phyloP scores from a whole-genome alignment of 35 echinoderm and acorn worm species.

The Apostichopus japonicus region DNA sequence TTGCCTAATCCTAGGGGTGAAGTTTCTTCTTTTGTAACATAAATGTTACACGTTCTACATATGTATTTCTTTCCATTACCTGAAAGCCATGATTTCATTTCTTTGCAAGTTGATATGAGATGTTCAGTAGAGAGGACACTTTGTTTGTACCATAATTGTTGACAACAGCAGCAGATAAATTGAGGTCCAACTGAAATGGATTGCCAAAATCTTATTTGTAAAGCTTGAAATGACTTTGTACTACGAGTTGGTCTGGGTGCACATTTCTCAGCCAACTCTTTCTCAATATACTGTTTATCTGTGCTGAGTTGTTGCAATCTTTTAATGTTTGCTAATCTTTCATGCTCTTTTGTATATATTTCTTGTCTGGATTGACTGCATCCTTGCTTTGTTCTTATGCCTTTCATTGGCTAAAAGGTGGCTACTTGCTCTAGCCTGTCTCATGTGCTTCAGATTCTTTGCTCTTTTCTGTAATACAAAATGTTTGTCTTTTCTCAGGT shows the following conservation, averaged over 20 bases:
- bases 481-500: background rate
- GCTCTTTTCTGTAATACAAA: background rate
- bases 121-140: background rate
- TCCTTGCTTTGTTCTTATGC: background rate
- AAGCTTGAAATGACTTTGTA: background rate
- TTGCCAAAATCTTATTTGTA: conserved; percentile 32
- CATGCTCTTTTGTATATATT: too few species aligned
- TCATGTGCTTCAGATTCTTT: background rate
- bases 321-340: background rate
- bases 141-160: conserved; percentile 61
- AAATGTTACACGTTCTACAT: conserved; percentile 34
- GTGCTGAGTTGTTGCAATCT: background rate
- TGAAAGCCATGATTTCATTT: background rate
- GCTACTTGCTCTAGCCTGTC: background rate
- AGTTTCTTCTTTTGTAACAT: background rate
- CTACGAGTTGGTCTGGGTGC: background rate
- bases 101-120: background rate
- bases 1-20: background rate
- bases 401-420: too few species aligned
- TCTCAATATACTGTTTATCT: background rate
- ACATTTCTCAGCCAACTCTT: background rate
- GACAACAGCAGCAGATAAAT: conserved; percentile 46
- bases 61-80: background rate
- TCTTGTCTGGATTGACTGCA: background rate
- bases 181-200: conserved; percentile 18